Evolutionary conservation across 1,140 invertebrate species (phyloP).

Genomic region (Drosophila varians): DNA sequence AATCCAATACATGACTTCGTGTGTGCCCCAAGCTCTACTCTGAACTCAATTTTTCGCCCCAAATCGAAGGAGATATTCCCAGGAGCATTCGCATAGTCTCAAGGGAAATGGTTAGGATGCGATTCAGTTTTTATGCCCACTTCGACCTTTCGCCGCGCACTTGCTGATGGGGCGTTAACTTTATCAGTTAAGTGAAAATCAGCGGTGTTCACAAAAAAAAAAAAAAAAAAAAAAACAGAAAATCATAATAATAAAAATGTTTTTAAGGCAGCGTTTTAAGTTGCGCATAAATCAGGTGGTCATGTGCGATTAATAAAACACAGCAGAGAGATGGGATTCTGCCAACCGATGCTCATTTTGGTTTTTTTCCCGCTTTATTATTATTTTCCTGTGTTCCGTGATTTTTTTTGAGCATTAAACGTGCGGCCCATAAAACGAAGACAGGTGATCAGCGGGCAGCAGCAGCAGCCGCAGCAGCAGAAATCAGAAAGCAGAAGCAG

Average conservation of each 20-base stretch:
- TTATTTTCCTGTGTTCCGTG: slow-evolving; percentile 6
- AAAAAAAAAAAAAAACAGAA: neutral
- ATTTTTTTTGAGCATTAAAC: slow-evolving; percentile 62
- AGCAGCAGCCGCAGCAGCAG: too few species aligned
- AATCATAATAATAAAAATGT: slow-evolving; percentile 81
- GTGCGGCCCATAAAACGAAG: slow-evolving; percentile 71
- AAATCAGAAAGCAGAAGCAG: slow-evolving; percentile 3
- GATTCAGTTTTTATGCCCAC: neutral
- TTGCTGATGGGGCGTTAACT: slow-evolving; percentile 56
- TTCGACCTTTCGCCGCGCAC: slow-evolving; percentile 22
- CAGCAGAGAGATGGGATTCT: slow-evolving; percentile 19
- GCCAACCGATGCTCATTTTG: slow-evolving; percentile 9
- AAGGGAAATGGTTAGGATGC: slow-evolving; percentile 7
- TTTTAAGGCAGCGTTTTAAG: slow-evolving; percentile 75
- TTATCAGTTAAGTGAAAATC: slow-evolving; percentile 79
- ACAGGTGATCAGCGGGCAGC: slow-evolving; percentile 57
- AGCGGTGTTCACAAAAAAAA: slow-evolving; percentile 29
- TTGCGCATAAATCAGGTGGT: slow-evolving; percentile 76
- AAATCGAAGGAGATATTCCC: neutral
- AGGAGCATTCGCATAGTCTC: neutral
- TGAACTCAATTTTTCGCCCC: neutral
- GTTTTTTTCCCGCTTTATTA: slow-evolving; percentile 38
- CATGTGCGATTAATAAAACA: slow-evolving; percentile 80
- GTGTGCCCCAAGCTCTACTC: neutral
- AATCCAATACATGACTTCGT: neutral